phyloP scores from a whole-genome alignment of 2,113 vertebrate species.

The Rhinoderma darwinii region DNA sequence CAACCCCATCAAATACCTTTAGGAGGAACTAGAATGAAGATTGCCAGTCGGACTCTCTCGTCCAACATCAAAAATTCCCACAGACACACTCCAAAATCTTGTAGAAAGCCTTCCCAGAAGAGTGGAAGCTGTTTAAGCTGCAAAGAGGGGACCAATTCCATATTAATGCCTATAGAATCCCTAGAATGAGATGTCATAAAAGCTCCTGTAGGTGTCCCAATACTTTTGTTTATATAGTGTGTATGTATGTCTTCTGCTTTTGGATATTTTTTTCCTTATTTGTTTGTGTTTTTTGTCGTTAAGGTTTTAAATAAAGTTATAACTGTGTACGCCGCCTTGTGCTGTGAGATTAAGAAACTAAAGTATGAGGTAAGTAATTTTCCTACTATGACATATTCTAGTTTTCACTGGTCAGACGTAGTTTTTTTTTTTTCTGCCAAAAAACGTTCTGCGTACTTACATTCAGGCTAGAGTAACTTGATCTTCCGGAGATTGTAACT shows the following conservation, averaged over 20 bases:
- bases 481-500: neutral
- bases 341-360: conserved; percentile 97
- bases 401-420: neutral
- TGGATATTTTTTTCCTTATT: neutral
- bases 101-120: no score
- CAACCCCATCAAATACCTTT: no score
- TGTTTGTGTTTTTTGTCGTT: conserved; percentile 35
- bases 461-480: neutral
- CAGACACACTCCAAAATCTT: no score
- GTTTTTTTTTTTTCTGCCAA: neutral
- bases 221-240: neutral
- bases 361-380: conserved; percentile 89
- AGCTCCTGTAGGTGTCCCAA: no score
- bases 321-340: conserved; percentile 96
- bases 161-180: no score
- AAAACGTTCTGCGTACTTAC: no score
- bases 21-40: no score
- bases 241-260: neutral
- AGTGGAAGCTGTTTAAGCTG: no score
- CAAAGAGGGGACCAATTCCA: no score
- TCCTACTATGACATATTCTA: neutral
- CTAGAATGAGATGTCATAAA: no score
- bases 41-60: no score
- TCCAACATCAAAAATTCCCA: no score
- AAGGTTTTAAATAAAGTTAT: conserved; percentile 98